Conservation (phyloP, 2,797 vertebrate genomes). For the Spinus olivaceus region DNA sequence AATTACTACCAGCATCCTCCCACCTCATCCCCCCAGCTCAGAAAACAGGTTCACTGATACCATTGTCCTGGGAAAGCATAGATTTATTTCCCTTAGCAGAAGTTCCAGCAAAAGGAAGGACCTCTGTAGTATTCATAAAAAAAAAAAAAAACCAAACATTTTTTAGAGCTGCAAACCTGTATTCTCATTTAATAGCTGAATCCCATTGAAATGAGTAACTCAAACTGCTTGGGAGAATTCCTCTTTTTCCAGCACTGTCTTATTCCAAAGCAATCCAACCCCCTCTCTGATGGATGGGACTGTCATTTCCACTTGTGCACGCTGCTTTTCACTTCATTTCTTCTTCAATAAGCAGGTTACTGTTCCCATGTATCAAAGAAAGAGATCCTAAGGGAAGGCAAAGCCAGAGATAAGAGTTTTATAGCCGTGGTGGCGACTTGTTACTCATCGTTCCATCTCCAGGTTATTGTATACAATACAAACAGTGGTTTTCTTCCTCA, state of each 20-base stretch:
- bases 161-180: background rate
- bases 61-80: background rate
- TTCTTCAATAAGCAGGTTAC: background rate
- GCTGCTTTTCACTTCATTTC: background rate
- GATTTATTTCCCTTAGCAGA: background rate
- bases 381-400: conserved; percentile 13
- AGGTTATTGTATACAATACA: background rate
- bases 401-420: background rate
- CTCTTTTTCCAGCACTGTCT: background rate
- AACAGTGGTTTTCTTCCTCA: background rate
- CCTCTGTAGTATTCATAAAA: background rate
- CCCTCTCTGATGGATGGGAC: background rate
- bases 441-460: background rate
- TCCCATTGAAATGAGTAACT: background rate
- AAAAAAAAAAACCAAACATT: background rate
- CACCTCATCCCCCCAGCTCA: rapidly evolving
- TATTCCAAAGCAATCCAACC: background rate
- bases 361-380: background rate
- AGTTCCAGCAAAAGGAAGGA: background rate
- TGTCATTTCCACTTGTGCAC: background rate
- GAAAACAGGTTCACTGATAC: background rate
- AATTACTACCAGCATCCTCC: background rate
- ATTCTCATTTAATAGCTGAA: conserved; percentile 2
- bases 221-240: background rate
- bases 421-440: background rate